Evolutionary conservation across 2,888 invertebrate species (phyloP), one percentile per base, ranked within the genome.

Genomic region (Idaea dimidiata): DNA sequence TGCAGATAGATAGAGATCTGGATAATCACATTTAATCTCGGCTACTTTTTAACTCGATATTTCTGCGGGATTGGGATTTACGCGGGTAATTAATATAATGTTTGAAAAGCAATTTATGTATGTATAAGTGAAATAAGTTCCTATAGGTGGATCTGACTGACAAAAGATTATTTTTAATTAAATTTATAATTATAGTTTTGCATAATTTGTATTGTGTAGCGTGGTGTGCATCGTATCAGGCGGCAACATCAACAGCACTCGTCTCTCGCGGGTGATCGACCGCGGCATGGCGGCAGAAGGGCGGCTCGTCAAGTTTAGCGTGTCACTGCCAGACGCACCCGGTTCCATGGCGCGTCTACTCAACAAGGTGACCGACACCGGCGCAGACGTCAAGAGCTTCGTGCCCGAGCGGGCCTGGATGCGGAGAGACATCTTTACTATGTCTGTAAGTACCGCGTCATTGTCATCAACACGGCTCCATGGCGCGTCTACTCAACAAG

Each of bases 371-470:
- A 94, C 94, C 0, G 93, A 94, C 14, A 87, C 95, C 59, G 97
- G 97, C 0, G 97, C 97, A 0, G 96, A 96, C 56, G 96, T 98
- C 69, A 98, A 97, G 87, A 97, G 98, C 80, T 96, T 98, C 60
- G 95, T 97, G 84, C 98, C 98, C 78, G 98, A 98, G 80, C 93
- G 98, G 64, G 97, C 97, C 1, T 98, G 97, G 97, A 94, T 98
- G 59, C 94, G 94, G 65, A 93, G 94, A 3, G 97, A 98, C 82
- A 95, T 98, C 17, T 97, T 97, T 64, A 78, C 75, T 33, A 68
- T 79, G 62, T 75, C 75, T 62, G 81, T 80, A 58, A 70, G 76
- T 64, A 16, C 2, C 14, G n/a, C n/a, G n/a, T n/a, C n/a, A n/a
- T n/a, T n/a, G n/a, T n/a, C n/a, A n/a, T n/a, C n/a, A n/a, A n/a